Evolutionary conservation across 2,888 invertebrate genomes (phyloP).

Genomic region (Eugnorisma glareosa): DNA sequence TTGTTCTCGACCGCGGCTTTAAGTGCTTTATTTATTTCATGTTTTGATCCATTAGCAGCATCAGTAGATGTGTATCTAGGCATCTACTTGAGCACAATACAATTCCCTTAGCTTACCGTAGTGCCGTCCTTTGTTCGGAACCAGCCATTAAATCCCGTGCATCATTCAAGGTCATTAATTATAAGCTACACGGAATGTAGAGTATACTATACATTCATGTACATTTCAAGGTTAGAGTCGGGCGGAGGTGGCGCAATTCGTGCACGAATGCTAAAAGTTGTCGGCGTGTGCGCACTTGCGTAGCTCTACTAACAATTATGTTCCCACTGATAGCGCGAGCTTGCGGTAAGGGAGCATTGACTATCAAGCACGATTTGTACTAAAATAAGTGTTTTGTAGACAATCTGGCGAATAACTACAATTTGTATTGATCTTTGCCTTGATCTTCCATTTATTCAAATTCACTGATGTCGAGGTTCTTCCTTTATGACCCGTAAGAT

Average conservation of each 20-base stretch:
- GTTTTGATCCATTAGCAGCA: constrained; percentile 24
- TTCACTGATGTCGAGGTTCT: background rate
- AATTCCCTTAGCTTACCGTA: constrained; percentile 38
- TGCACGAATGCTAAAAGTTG: constrained; percentile 40
- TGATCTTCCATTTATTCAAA: background rate
- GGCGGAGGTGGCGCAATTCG: constrained; percentile 56
- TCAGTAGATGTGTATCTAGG: constrained; percentile 16
- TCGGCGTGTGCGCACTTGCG: constrained; percentile 39
- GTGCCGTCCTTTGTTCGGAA: constrained; percentile 47
- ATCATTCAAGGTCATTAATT: constrained; percentile 50
- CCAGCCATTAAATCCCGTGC: constrained; percentile 35
- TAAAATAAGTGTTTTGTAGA: constrained; percentile 2
- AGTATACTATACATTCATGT: constrained; percentile 44
- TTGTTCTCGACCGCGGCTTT: constrained; percentile 5
- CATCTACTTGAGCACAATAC: constrained; percentile 36
- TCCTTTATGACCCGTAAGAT: background rate
- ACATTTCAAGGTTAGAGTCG: constrained; percentile 58
- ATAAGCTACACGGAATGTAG: constrained; percentile 49
- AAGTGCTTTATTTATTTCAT: constrained; percentile 45
- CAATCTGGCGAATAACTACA: background rate
- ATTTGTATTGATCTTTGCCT: background rate
- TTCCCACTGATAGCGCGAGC: constrained; percentile 20
- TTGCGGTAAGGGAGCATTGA: constrained; percentile 6
- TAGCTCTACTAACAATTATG: constrained; percentile 33
- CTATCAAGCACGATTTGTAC: constrained; percentile 1